Conservation (phyloP, 2,113 vertebrate genomes). For the Myanophis thanlyinensis region DNA sequence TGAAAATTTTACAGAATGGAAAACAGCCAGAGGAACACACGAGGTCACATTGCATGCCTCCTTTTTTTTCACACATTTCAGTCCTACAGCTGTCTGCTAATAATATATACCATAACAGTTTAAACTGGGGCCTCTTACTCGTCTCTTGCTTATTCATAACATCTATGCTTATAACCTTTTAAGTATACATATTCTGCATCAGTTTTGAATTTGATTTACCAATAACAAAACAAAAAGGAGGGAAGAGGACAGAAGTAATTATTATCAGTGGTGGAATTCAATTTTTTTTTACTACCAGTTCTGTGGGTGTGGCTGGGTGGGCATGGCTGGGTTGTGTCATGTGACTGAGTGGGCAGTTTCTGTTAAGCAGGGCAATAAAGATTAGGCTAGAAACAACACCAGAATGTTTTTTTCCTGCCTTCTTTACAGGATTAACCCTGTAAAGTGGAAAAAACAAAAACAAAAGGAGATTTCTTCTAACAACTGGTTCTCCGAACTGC, state of each 20-base stretch:
- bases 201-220: not conserved
- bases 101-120: not conserved
- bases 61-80: conserved; percentile 1
- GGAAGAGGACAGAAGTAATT: not conserved
- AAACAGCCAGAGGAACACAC: not conserved
- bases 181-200: not conserved
- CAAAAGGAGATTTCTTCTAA: too few species aligned
- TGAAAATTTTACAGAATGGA: not conserved
- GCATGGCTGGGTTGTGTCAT: too few species aligned
- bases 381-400: too few species aligned
- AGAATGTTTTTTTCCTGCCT: too few species aligned
- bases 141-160: not conserved
- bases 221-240: not conserved
- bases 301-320: too few species aligned
- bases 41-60: not conserved
- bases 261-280: too few species aligned
- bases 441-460: too few species aligned
- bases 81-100: not conserved
- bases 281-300: too few species aligned
- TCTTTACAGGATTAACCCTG: too few species aligned
- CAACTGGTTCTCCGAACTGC: too few species aligned
- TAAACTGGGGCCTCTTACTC: not conserved
- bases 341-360: too few species aligned
- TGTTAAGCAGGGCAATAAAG: too few species aligned
- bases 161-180: not conserved